These are phyloP conservation scores for Notothenia coriiceps DNA, from an alignment of 2,113 vertebrate species.

Conservation along the genomic window DNA sequence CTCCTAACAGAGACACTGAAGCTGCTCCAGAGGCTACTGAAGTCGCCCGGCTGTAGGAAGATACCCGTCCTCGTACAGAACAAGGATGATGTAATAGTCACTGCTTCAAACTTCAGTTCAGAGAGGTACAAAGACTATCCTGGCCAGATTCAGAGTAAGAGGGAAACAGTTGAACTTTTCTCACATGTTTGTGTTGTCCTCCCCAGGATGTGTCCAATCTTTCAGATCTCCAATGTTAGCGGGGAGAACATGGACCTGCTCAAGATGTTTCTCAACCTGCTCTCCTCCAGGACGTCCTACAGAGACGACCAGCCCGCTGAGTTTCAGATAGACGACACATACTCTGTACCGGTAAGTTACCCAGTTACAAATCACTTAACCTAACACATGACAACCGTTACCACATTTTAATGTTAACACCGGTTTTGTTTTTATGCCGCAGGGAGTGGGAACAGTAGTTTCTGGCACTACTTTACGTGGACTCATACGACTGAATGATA, in stretches of 20 bases:
- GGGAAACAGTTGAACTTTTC: background rate
- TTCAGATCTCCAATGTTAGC: conserved; percentile 98
- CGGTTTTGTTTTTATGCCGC: background rate
- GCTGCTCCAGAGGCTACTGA: conserved; percentile 96
- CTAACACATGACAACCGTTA: background rate
- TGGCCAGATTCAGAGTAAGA: background rate
- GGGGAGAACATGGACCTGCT: conserved; percentile 97
- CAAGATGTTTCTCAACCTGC: conserved; percentile 98
- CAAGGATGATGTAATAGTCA: conserved; percentile 98
- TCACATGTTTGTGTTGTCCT: background rate
- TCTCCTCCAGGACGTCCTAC: conserved; percentile 96
- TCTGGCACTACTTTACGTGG: conserved; percentile 96
- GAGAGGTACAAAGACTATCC: conserved; percentile 87
- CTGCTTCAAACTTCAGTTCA: conserved; percentile 98
- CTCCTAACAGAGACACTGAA: conserved; percentile 92
- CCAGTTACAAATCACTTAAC: background rate
- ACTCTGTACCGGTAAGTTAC: conserved; percentile 94
- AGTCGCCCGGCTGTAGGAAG: conserved; percentile 98
- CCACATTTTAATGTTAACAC: background rate
- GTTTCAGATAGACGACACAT: conserved; percentile 99
- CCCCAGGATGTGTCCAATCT: conserved; percentile 97
- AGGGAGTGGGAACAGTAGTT: conserved; percentile 98
- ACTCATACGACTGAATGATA: conserved; percentile 96
- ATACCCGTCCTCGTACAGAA: conserved; percentile 98
- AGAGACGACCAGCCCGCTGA: conserved; percentile 96